Evolutionary conservation across 2,113 vertebrate genomes (phyloP).

Genomic region (Sapayoa aenigma): DNA sequence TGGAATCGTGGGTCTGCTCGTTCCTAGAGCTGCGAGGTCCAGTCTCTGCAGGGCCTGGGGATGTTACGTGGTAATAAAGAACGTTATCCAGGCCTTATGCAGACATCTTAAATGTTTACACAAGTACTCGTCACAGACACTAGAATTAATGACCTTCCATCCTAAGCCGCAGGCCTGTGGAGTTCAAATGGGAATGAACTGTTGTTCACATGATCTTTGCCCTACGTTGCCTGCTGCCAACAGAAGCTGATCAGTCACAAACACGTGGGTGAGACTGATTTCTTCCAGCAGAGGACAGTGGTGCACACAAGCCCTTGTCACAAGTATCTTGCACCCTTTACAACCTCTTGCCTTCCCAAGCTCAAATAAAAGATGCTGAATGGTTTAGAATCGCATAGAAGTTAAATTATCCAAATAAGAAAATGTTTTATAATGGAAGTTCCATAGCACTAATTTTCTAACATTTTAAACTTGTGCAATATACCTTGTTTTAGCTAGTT

Average conservation of each 20-base stretch:
- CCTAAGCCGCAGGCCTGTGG: neutral
- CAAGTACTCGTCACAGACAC: neutral
- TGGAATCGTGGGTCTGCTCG: neutral
- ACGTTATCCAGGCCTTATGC: neutral
- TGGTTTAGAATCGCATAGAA: neutral
- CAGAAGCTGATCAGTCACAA: neutral
- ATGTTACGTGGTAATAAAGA: neutral
- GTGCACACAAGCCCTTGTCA: neutral
- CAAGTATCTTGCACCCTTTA: neutral
- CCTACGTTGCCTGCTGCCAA: neutral
- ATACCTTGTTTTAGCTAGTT: neutral
- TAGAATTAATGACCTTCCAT: neutral
- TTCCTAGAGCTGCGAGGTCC: neutral
- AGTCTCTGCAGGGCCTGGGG: neutral
- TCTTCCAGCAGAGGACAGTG: constrained; percentile 10
- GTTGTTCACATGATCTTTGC: neutral
- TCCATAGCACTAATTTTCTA: neutral
- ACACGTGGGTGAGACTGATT: neutral
- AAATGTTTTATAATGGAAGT: neutral
- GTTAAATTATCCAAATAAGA: neutral
- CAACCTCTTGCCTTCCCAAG: neutral
- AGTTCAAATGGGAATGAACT: neutral
- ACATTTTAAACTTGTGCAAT: neutral
- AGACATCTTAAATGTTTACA: neutral
- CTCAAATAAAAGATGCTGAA: neutral